Conservation (phyloP, 2,797 vertebrate species). For the Anolis apletophallus region DNA sequence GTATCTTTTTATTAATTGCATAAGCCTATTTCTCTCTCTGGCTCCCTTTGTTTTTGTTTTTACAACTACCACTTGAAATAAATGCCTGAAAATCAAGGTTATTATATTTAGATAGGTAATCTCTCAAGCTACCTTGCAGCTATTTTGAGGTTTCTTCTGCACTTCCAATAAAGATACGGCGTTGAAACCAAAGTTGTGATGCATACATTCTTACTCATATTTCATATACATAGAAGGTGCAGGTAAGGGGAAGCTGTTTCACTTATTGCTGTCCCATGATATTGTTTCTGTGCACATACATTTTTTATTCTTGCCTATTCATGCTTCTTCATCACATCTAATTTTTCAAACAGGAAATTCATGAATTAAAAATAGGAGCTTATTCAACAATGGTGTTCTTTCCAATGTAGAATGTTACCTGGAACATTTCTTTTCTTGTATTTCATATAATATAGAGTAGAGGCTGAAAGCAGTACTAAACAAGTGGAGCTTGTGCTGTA, state of each 20-base stretch:
- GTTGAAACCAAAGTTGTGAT: not conserved
- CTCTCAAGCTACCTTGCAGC: not conserved
- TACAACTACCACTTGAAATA: constrained; percentile 49
- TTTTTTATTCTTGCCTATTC: not conserved
- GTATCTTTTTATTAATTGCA: constrained; percentile 67
- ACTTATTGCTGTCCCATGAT: not conserved
- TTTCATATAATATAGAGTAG: not conserved
- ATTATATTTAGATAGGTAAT: constrained; percentile 51
- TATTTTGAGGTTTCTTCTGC: not conserved
- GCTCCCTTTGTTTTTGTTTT: not conserved
- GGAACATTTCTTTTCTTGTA: not conserved
- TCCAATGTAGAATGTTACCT: not conserved
- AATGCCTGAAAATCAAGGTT: constrained; percentile 50
- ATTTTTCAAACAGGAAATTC: not conserved
- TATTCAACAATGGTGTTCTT: not conserved
- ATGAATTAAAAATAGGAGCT: not conserved
- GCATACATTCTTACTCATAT: not conserved
- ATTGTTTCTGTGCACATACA: not conserved
- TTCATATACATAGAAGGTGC: not conserved
- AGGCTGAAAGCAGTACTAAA: too few relatives aligned
- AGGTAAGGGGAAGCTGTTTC: not conserved
- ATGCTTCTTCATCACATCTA: too few relatives aligned
- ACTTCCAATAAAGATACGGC: not conserved
- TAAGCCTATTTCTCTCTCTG: not conserved
- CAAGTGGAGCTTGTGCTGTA: not conserved